Evolutionary conservation across 2,888 invertebrate species (phyloP).

Genomic region (Hetaerina titia): DNA sequence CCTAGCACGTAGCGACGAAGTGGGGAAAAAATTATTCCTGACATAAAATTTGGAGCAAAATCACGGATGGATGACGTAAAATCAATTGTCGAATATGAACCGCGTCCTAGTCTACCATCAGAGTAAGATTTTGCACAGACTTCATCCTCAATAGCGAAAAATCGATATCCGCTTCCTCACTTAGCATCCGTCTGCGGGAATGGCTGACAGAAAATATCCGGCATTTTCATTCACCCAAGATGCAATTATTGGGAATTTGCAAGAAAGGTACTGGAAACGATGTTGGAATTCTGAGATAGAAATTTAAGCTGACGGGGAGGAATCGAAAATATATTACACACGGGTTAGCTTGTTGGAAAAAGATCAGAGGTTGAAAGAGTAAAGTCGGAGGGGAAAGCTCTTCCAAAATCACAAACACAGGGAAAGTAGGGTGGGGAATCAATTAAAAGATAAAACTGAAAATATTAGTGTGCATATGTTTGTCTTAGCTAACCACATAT

Average conservation of each 20-base stretch:
- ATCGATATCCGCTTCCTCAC: slow-evolving; percentile 3
- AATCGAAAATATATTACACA: neutral
- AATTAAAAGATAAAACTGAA: no score
- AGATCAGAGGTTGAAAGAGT: neutral
- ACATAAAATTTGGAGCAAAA: neutral
- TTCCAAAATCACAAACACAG: neutral
- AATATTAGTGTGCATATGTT: no score
- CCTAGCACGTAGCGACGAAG: neutral
- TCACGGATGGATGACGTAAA: neutral
- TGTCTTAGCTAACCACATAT: no score
- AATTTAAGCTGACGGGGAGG: neutral
- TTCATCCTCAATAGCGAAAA: slow-evolving; percentile 12
- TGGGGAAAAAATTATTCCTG: neutral
- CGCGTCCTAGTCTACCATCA: neutral
- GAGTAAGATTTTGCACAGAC: neutral
- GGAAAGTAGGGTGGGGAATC: neutral
- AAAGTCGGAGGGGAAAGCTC: neutral
- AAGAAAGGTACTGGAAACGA: neutral
- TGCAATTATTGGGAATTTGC: neutral
- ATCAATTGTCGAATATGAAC: neutral
- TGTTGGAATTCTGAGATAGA: neutral
- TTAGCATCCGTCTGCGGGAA: neutral
- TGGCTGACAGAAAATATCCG: slow-evolving; percentile 39
- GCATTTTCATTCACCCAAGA: slow-evolving; percentile 30
- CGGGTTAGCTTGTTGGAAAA: neutral